Base-by-base conservation (phyloP, 2,113 vertebrate genomes). In the Cheirogaleus medius region DNA sequence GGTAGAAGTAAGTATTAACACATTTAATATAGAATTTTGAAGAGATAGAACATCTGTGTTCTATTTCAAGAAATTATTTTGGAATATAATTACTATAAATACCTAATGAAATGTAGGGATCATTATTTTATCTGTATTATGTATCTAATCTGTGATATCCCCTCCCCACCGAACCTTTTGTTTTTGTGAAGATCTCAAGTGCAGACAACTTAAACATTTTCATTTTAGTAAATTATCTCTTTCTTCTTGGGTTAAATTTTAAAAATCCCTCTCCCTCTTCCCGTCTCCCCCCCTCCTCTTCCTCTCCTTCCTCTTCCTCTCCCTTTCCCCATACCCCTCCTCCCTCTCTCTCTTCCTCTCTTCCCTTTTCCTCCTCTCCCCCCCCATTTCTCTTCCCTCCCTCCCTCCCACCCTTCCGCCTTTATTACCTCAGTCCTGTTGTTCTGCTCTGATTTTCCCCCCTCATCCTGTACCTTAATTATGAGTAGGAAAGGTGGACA, bases 61-160 rank as follows among this genome's bases (percentile, higher is more conserved):
- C 63, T 91, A 21, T 81, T 83, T 83, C 47, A 91, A 90, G 69
- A 95, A 95, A 25, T 96, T 94, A 91, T 78, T 95, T 76, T 44
- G 58, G 32, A 42, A 42, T 87, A 73, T 83, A 27, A 71, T 90
- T 86, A 66, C n/a, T 71, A 17, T 87, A 37, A 25, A 34, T 83
- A 83, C 8, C 68, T 93, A 86, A n/a, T 90, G 39, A 82, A 92
- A 60, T 84, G 8, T 81, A 47, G 15, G 32, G 17, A 10, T 71
- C 60, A 76, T 66, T 34, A 54, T 94, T 90, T 86, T 80, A 58
- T 84, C 52, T 71, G 6, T 78, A 94, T 58, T 94, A 81, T 47
- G 11, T 81, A 52, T 90, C 17, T 93, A 87, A 87, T 78, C 15
- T 95, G 10, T 87, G 32, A 78, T 66, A 87, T 20, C 10, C 6